Evolutionary conservation across 2,113 vertebrate genomes (phyloP).

Genomic region (Mormoops blainvillei): DNA sequence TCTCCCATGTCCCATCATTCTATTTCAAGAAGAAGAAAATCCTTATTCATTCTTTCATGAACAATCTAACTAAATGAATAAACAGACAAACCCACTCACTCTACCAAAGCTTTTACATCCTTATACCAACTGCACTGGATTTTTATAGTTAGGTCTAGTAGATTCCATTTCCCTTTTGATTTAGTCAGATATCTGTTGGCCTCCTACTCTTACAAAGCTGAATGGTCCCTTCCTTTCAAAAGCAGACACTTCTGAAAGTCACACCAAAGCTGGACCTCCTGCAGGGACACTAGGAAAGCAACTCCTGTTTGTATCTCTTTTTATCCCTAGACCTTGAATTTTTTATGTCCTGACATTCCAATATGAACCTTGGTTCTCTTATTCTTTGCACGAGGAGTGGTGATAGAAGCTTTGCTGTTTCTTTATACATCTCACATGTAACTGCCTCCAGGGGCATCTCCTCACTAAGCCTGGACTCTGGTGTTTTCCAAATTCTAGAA

Average conservation of each 20-base stretch:
- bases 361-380: not conserved
- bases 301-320: not conserved
- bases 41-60: not conserved
- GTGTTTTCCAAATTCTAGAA: not conserved
- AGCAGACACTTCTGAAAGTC: not conserved
- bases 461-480: not conserved
- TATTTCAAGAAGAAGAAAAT: not conserved
- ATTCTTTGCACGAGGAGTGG: not conserved
- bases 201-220: not conserved
- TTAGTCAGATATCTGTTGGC: no score
- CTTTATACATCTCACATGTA: not conserved
- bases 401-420: not conserved
- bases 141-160: not conserved
- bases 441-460: not conserved
- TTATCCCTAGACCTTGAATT: not conserved
- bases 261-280: not conserved
- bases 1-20: not conserved
- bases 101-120: not conserved
- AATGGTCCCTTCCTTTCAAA: not conserved
- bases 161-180: not conserved
- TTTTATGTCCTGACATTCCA: not conserved
- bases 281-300: not conserved
- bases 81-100: not conserved
- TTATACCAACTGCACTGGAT: not conserved
- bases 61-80: not conserved